Evolutionary conservation across 2,113 vertebrate species (phyloP).

Genomic region (Paraplagusia blochii): DNA sequence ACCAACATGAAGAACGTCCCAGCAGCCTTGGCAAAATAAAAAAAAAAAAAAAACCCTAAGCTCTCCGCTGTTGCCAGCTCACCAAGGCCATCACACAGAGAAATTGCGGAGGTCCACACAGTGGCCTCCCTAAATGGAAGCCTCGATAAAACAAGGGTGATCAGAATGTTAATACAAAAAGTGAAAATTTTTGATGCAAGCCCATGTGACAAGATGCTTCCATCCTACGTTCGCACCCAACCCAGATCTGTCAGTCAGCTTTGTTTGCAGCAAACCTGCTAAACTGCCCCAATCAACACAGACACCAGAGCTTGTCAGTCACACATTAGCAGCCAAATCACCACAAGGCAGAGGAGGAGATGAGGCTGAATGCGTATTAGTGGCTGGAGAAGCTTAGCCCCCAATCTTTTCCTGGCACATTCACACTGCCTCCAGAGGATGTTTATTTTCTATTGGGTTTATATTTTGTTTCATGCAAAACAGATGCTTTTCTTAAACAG

Average conservation of each 20-base stretch:
- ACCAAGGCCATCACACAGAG: constrained; percentile 44
- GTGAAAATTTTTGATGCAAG: too few relatives aligned
- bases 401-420: constrained; percentile 50
- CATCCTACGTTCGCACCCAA: constrained; percentile 40
- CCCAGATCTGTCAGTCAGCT: constrained; percentile 64
- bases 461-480: background rate
- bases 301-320: constrained; percentile 68
- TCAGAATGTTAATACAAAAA: too few relatives aligned
- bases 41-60: constrained; percentile 50
- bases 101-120: constrained; percentile 26
- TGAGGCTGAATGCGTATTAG: constrained; percentile 73
- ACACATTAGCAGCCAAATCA: constrained; percentile 68
- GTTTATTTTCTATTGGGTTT: constrained; percentile 20
- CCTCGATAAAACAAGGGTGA: too few relatives aligned
- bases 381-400: constrained; percentile 71
- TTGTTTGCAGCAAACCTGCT: constrained; percentile 48
- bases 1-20: constrained; percentile 48
- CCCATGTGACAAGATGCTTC: constrained; percentile 19
- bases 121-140: constrained; percentile 4
- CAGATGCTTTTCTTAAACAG: too few relatives aligned
- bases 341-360: constrained; percentile 68
- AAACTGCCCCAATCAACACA: constrained; percentile 53
- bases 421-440: constrained; percentile 42
- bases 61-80: constrained; percentile 33
- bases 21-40: constrained; percentile 54